Conservation (phyloP, 2,888 invertebrate species). For the Orgyia antiqua region DNA sequence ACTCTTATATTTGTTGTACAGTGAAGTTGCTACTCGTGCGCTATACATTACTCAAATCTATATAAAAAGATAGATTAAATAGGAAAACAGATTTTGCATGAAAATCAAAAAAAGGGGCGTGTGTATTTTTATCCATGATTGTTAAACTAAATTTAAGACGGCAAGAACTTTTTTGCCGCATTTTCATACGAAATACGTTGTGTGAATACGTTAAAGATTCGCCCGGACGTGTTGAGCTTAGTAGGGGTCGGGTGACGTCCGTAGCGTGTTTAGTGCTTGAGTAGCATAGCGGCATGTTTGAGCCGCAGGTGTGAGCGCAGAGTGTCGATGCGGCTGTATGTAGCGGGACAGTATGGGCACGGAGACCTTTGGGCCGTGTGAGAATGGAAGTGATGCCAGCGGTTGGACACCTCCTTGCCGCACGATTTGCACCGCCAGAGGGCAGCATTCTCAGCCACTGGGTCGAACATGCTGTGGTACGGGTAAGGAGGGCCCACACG, state of each 20-base stretch:
- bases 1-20: no score
- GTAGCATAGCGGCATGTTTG: conserved; percentile 81
- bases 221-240: no score
- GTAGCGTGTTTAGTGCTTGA: conserved; percentile 53
- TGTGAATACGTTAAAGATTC: no score
- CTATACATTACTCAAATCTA: no score
- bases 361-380: conserved; percentile 88
- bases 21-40: no score
- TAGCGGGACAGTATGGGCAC: conserved; percentile 91
- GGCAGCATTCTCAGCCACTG: conserved; percentile 83
- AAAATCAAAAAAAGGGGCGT: no score
- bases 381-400: conserved; percentile 93
- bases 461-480: conserved; percentile 91
- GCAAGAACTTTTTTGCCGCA: no score
- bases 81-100: no score
- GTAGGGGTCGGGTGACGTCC: conserved; percentile 4
- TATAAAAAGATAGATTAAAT: no score
- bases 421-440: conserved; percentile 90
- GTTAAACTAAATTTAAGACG: no score
- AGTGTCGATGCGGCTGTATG: conserved; percentile 93
- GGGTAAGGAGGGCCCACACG: conserved; percentile 75
- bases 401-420: conserved; percentile 91
- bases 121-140: no score
- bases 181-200: no score
- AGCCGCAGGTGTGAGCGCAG: conserved; percentile 88